Base-by-base conservation (phyloP, 1,140 invertebrate genomes). In the Tribolium castaneum region DNA sequence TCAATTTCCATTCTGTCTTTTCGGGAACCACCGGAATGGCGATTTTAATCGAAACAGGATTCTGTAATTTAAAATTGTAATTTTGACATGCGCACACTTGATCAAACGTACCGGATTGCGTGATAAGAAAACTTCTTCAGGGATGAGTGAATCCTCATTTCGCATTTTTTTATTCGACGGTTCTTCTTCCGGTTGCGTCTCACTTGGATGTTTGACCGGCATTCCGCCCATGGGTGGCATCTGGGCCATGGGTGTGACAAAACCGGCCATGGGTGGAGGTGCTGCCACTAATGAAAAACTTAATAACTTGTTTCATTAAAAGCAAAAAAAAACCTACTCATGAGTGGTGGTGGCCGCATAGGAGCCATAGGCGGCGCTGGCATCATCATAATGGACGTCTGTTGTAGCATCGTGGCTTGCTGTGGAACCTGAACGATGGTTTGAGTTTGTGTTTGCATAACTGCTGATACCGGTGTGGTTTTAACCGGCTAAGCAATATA, bases 1-100 rank as follows among this genome's bases (percentile, higher is more conserved):
- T 95, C n/a, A 99, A 88, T 81, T 96, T 96, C 97, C 97, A 99
- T 90, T 99, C 98, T 0, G 94, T 88, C 84, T 98, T 98, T 81
- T 99, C 97, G 0, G 93, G 89, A 84, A 94, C 91, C 83, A 94
- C 89, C 1, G 98, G 97, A 2, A 98, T 91, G 72, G 90, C 87
- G 12, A 98, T 92, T 82, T 93, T 94, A 78, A 98, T 90, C 39
- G 91, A 92, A 2, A 97, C 92, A 9, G 94, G 93, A 81, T 91
- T 91, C 89, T 84, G 70, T 25, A 83, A 72, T 66, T 34, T 6
- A 7, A 76, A 34, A 30, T n/a, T 16, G 49, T 22, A 50, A 66
- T n/a, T 66, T 14, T 13, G 14, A 35, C 19, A 1, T 51, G 16
- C 12, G 2, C 25, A 51, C 56, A 76, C 19, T 50, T 49, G 35